These are phyloP conservation scores for Drosophila seguyi DNA, from an alignment of 1,140 invertebrate species.

Conservation along the genomic window DNA sequence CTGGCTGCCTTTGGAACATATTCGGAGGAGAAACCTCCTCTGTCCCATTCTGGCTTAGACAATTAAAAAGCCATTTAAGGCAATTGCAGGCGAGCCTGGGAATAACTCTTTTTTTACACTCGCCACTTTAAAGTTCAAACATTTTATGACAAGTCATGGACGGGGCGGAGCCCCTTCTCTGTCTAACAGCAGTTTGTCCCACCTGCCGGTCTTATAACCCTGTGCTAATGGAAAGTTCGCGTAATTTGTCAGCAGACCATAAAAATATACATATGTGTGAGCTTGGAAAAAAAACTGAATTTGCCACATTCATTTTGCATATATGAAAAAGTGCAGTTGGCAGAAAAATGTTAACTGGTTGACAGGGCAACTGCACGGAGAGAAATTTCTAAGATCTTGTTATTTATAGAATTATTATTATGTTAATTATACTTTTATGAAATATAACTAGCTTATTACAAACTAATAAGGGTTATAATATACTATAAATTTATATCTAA, in stretches of 20 bases:
- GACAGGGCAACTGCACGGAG: slow-evolving; percentile 12
- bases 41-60: slow-evolving; percentile 18
- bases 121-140: slow-evolving; percentile 44
- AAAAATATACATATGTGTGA: slow-evolving; percentile 57
- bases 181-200: slow-evolving; percentile 22
- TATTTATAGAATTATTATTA: neutral
- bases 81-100: slow-evolving; percentile 26
- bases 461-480: neutral
- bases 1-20: slow-evolving; percentile 17
- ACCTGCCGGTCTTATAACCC: slow-evolving; percentile 2
- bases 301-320: slow-evolving; percentile 38
- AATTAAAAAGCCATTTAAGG: slow-evolving; percentile 61
- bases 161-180: slow-evolving; percentile 6
- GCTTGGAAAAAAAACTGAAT: slow-evolving; percentile 31
- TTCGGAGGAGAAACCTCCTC: neutral
- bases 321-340: slow-evolving; percentile 58
- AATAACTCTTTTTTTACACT: slow-evolving; percentile 13
- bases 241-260: slow-evolving; percentile 81
- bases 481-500: neutral
- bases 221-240: slow-evolving; percentile 74
- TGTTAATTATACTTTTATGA: too few species aligned
- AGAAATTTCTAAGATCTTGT: neutral
- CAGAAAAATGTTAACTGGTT: slow-evolving; percentile 73
- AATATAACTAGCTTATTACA: neutral
- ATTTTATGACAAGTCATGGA: slow-evolving; percentile 42